Evolutionary conservation across 1,140 invertebrate genomes (phyloP).

Genomic region (Lepidurus packardi): DNA sequence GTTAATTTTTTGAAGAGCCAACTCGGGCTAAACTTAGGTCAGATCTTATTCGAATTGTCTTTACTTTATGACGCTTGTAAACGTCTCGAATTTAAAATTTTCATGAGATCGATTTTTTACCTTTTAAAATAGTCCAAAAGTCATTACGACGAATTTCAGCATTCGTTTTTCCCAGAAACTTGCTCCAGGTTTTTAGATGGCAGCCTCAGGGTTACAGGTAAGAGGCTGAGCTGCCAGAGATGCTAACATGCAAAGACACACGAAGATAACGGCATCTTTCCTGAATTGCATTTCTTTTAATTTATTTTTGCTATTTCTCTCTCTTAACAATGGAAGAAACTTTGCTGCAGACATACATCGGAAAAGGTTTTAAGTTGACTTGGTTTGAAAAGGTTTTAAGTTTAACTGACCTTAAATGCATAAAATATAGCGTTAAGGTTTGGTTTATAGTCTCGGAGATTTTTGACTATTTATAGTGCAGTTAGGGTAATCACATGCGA

Average conservation of each 20-base stretch:
- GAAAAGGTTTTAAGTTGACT: background rate
- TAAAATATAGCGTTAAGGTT: background rate
- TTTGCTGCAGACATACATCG: background rate
- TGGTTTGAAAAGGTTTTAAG: background rate
- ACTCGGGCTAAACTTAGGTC: no score
- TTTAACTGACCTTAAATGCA: background rate
- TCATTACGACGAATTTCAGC: background rate
- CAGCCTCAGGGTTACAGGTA: conserved; percentile 14
- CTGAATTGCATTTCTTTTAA: no score
- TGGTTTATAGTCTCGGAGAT: background rate
- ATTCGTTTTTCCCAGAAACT: background rate
- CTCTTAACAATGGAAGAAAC: background rate
- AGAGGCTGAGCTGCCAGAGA: conserved; percentile 16
- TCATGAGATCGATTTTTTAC: background rate
- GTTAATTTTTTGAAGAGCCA: no score
- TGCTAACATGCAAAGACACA: conserved; percentile 21
- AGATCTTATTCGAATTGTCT: no score
- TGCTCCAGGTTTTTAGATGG: conserved; percentile 17
- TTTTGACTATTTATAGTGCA: background rate
- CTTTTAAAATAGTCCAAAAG: background rate
- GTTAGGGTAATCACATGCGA: background rate
- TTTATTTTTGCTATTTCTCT: background rate
- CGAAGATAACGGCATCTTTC: conserved; percentile 16
- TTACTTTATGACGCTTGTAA: no score
- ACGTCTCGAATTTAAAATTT: background rate